Base-by-base conservation (phyloP, 2,797 vertebrate species). In the Chelon auratus region DNA sequence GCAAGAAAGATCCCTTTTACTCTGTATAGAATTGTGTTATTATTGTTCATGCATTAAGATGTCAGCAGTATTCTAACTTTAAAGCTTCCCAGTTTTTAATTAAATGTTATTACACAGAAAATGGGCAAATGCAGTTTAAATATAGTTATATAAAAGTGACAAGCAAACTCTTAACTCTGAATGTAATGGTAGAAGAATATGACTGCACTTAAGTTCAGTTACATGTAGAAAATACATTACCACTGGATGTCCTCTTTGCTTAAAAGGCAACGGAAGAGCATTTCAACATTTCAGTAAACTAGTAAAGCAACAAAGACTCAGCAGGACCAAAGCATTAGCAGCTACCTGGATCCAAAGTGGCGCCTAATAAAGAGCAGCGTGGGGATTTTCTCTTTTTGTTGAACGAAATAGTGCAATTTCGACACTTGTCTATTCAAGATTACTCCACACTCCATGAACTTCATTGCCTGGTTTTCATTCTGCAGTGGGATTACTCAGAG, bases 401-500 rank as follows among this genome's bases (percentile, higher is more conserved):
- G 54, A 24, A 43, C 22, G 45, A 65, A 71, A 76, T 53, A 68
- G 58, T 70, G 53, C 30, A 70, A 72, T 54, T 68, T 79, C 30
- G 8, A 55, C 62, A 55, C 63, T 85, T 62, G 55, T 40, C 79
- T 69, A 55, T 79, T 80, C 47, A 60, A 78, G 70, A 90, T 66
- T 81, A 68, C 75, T 58, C 72, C 18, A 60, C 64, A 78, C 70
- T 80, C 64, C 77, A 70, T 58, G 80, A 83, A 83, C 81, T 78
- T 84, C 70, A 80, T 62, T 66, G 68, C 75, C 64, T 72, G 72
- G 13, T 64, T 80, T 81, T 82, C 57, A 47, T 72, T 87, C 69
- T 67, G 80, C 33, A 51, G 66, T 77, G 78, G 82, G 82, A 91
- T 91, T 91, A 82, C 80, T 77, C 48, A 20, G 36, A 79, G 59